Base-by-base conservation (phyloP, 2,888 invertebrate species). In the Lymantria monacha region DNA sequence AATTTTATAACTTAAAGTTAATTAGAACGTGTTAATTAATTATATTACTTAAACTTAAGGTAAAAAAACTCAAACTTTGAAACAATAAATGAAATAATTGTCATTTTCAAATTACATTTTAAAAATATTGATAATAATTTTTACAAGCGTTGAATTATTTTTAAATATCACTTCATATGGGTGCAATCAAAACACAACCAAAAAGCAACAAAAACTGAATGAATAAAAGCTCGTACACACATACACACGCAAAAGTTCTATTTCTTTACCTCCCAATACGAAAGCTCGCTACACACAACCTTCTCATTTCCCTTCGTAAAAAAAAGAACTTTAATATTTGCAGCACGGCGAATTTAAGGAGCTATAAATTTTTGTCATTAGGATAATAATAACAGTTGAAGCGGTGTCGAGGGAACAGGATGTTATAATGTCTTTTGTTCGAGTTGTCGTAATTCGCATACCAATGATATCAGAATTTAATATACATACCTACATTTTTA, bases 301-400 rank as follows among this genome's bases (percentile, higher is more conserved):
- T 55, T 57, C 66, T 62, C 70, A 73, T 81, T 80, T 81, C 76
- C 74, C 72, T 71, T 64, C 38, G 42, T 63, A 69, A 76, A 76
- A 22, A 71, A 78, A 76, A 61, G 22, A 57, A 61, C 69, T 76
- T 87, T 84, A 85, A 82, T 82, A 87, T 87, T 88, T 85, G 83
- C 87, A 83, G 76, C 87, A 86, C 87, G 85, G 72, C 78, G 74
- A 84, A 84, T 89, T 87, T 88, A 87, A 87, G 86, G 74, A 83
- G 82, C 83, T 78, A 89, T 91, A 91, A 89, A 89, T 89, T 87
- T 87, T 84, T 77, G 83, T 90, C 89, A 90, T 89, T 90, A 89
- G 83, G 81, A 81, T 84, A 88, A 88, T 88, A 90, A 89, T 86
- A 90, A 87, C 82, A 87, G 77, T 71, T 76, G 72, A 62, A 73